phyloP scores from a whole-genome alignment of 2,113 vertebrate genomes.

The Neomonachus schauinslandi region DNA sequence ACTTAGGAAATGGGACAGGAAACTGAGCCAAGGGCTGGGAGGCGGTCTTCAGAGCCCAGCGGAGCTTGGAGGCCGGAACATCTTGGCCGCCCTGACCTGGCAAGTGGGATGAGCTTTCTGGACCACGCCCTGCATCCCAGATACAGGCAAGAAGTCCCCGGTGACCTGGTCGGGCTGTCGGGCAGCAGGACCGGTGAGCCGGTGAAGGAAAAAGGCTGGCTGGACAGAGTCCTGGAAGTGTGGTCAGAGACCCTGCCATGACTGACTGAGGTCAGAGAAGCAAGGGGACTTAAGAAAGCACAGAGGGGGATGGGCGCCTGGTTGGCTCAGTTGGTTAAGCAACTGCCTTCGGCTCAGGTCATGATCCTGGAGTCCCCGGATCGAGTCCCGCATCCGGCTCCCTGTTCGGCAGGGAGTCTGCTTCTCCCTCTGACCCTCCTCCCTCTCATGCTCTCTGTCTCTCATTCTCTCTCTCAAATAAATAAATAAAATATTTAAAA shows the following conservation, averaged over 20 bases:
- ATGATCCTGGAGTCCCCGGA: too few species aligned
- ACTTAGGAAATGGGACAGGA: background rate
- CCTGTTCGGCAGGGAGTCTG: too few species aligned
- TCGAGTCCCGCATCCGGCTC: too few species aligned
- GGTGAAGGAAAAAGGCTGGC: background rate
- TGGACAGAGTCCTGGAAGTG: background rate
- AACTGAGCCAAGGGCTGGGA: background rate
- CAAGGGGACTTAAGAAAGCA: too few species aligned
- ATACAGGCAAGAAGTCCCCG: background rate
- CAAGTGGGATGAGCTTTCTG: background rate
- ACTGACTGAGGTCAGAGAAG: background rate
- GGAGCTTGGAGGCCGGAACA: background rate
- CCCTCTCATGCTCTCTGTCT: too few species aligned
- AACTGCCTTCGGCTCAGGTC: too few species aligned
- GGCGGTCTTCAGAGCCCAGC: background rate
- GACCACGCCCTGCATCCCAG: background rate
- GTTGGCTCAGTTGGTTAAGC: too few species aligned
- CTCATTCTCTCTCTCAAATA: too few species aligned
- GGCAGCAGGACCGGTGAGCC: background rate
- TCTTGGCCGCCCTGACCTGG: background rate
- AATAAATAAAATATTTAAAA: too few species aligned
- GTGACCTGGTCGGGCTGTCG: background rate
- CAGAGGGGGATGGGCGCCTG: background rate
- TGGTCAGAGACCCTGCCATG: background rate
- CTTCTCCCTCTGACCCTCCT: too few species aligned